Evolutionary conservation across 2,888 invertebrate genomes (phyloP).

Genomic region (Dione vanillae): DNA sequence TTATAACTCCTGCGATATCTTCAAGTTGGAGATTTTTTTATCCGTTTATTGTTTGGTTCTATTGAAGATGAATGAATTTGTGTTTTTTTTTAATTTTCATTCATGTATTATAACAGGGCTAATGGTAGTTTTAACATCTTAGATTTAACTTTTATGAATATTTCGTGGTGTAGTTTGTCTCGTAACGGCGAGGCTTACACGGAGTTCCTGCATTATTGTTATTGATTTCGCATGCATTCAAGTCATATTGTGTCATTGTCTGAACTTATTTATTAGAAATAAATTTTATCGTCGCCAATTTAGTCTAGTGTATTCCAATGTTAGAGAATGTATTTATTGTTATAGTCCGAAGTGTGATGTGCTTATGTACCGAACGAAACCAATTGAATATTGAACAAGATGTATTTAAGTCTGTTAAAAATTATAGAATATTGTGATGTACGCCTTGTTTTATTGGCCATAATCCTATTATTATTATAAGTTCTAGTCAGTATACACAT

Average conservation of each 20-base stretch:
- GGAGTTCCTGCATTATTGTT: conserved; percentile 62
- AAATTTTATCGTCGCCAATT: conserved; percentile 42
- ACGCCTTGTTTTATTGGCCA: conserved; percentile 52
- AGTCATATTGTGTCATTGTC: conserved; percentile 75
- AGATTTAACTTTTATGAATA: conserved; percentile 35
- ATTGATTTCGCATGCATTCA: conserved; percentile 63
- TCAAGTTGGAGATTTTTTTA: conserved; percentile 26
- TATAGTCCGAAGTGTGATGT: conserved; percentile 69
- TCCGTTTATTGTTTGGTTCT: not conserved
- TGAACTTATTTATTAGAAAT: conserved; percentile 50
- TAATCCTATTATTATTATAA: not conserved
- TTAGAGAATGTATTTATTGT: conserved; percentile 76
- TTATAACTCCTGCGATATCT: conserved; percentile 55
- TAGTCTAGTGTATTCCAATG: conserved; percentile 71
- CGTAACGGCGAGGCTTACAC: conserved; percentile 46
- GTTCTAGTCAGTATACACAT: too few species aligned
- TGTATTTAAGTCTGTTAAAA: conserved; percentile 83
- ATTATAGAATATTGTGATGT: conserved; percentile 71
- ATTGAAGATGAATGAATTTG: conserved; percentile 32
- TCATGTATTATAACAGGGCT: conserved; percentile 46
- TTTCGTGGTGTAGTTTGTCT: conserved; percentile 16
- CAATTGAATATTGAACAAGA: conserved; percentile 72
- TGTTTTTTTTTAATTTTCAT: conserved; percentile 37
- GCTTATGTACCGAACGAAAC: conserved; percentile 66
- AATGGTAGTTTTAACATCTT: conserved; percentile 42